Conservation (phyloP, 2,888 invertebrate genomes). For the Phyllotreta cruciferae region DNA sequence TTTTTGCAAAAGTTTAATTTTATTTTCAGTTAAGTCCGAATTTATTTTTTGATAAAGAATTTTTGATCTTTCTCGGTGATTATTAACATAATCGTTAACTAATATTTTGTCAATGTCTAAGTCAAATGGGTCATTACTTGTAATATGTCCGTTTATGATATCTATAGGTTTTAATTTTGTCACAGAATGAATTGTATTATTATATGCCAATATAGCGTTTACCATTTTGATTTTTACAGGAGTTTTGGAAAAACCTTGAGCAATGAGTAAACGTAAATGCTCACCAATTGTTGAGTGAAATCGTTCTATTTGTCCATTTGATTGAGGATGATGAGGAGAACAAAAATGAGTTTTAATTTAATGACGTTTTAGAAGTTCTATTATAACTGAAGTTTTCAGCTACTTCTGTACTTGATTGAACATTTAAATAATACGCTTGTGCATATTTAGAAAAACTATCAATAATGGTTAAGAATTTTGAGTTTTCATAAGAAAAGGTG, state of each 20-base stretch:
- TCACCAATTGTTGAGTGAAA: slow-evolving; percentile 4
- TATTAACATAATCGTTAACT: too few relatives aligned
- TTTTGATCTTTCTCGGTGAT: too few relatives aligned
- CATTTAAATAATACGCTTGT: slow-evolving; percentile 15
- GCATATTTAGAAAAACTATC: slow-evolving; percentile 19
- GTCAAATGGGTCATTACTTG: slow-evolving; percentile 17
- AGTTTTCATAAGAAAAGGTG: slow-evolving; percentile 4
- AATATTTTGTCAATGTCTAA: background rate
- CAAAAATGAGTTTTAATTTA: slow-evolving; percentile 17
- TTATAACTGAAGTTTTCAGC: slow-evolving; percentile 4
- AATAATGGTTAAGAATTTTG: slow-evolving; percentile 12
- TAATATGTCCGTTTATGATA: slow-evolving; percentile 15
- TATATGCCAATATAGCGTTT: slow-evolving; percentile 18
- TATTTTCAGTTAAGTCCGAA: too few relatives aligned
- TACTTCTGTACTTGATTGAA: background rate
- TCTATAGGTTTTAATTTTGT: slow-evolving; percentile 15
- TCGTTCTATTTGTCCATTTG: slow-evolving; percentile 13
- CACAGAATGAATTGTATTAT: slow-evolving; percentile 19
- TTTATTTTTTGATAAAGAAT: too few relatives aligned
- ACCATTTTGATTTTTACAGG: slow-evolving; percentile 6
- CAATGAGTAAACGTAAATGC: too few relatives aligned
- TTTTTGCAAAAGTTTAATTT: too few relatives aligned
- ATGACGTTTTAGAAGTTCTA: background rate
- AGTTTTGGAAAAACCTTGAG: background rate
- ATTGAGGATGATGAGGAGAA: slow-evolving; percentile 8